Base-by-base conservation (phyloP, 2,797 vertebrate genomes). In the Hoplostethus mediterraneus region DNA sequence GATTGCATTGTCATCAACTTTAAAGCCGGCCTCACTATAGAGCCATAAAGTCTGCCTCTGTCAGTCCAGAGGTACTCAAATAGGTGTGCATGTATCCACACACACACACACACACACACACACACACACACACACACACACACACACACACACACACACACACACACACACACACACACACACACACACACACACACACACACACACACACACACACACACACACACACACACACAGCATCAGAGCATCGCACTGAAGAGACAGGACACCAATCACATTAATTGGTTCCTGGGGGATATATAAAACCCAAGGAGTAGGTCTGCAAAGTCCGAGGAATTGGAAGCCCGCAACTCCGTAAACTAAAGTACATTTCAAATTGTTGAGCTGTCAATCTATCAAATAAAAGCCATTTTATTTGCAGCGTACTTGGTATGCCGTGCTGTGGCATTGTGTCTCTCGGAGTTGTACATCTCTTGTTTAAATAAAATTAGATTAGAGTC, bases 231-330 rank as follows among this genome's bases (percentile, higher is more conserved):
- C 57, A 60, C 28, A 62, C 59, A 48, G 28, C 48, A 25, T 48
- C 17, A 17, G 7, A 58, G 61, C 49, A 62, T 54, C 49, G 30
- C 68, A 57, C 44, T 58, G 75, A 68, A 77, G 73, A 80, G 75
- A 83, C 81, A 86, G 84, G 73, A 73, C 64, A 88, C 82, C 90
- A 83, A 80, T 87, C 87, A 88, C 77, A 79, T 88, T 91, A 90
- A 91, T 91, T 91, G 84, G 82, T 60, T 90, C 85, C 86, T 80
- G 17, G 47, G 89, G 83, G 87, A 87, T 85, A 82, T 80, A 72
- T 65, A 80, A 77, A 83, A 74, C 51, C 63, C 67, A 80, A 70
- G 28, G 63, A 70, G 65, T 61, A 54, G 69, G 64, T 67, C 79
- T 76, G 47, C 65, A 79, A 75, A 83, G 80, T 87, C 80, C 45